These are phyloP conservation scores for Enteromius unitaeniatus DNA, from an alignment of 2,797 vertebrate species.

Conservation along the genomic window DNA sequence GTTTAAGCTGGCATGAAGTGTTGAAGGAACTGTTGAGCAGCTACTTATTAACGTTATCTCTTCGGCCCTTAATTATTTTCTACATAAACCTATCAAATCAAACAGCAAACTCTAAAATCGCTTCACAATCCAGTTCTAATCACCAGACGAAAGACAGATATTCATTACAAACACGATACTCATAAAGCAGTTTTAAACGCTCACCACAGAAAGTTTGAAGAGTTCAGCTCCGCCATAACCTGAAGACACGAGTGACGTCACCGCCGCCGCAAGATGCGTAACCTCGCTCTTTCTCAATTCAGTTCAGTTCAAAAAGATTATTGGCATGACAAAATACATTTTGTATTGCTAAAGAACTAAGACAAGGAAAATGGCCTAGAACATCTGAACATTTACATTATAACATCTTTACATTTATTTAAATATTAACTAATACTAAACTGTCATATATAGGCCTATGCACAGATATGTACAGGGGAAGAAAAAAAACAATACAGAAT, in stretches of 20 bases:
- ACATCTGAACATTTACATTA: no score
- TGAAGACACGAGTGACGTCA: conserved; percentile 84
- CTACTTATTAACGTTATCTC: neutral
- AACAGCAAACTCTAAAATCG: neutral
- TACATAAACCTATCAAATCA: conserved; percentile 2
- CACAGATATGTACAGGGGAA: no score
- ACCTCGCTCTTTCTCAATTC: neutral
- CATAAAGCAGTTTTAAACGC: conserved; percentile 43
- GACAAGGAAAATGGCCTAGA: no score
- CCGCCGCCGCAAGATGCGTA: conserved; percentile 57
- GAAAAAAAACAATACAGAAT: no score
- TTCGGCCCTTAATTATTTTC: conserved; percentile 3
- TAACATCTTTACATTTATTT: no score
- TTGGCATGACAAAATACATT: no score
- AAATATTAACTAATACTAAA: no score
- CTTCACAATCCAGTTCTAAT: neutral
- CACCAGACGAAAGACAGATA: neutral
- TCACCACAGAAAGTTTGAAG: conserved; percentile 80
- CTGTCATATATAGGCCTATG: no score
- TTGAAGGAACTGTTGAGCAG: neutral
- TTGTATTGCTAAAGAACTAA: no score
- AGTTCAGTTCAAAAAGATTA: no score
- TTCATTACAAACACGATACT: neutral
- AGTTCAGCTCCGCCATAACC: conserved; percentile 85
- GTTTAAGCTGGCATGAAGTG: neutral